Evolutionary conservation across 2,797 vertebrate genomes (phyloP), one percentile per base, ranked within the genome.

Genomic region (Loriculus beryllinus): DNA sequence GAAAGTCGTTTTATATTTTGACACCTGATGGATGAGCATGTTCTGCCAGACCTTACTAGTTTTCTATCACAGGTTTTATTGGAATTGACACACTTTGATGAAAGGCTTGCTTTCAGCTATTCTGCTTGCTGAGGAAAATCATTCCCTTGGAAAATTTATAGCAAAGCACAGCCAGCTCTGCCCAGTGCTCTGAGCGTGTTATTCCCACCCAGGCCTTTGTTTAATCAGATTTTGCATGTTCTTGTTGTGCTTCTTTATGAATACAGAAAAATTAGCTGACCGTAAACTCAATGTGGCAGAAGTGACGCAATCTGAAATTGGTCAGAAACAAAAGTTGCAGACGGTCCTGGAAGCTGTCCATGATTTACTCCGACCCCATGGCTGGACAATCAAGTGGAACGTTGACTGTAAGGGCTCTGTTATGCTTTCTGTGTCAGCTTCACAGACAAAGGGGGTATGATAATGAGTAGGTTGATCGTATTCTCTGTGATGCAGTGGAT

Each of bases 281-380:
- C 97, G 97, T 84, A 99, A 99, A 95, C 98, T 99, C 97, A 99
- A 99, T 0, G 99, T 99, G 92, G 99, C 99, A 0, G 99, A 99
- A 97, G 99, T 99, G 96, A 99, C 99, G 0, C 99, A 99, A 81
- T 99, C 99, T 0, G 99, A 99, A 96, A 98, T 99, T 7, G 99
- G 98, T 28, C 99, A 99, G 97, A 99, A 99, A 57, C 99, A 99
- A 96, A 99, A 99, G 97, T 96, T 99, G 56, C 99, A 99, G 97
- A 99, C 98, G 0, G 99, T 99, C 23, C 95, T 99, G 96, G 99
- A 99, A 92, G 98, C 98, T 1, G 98, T 99, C 49, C 99, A 99
- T 1, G 98, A 98, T 31, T 86, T 98, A 64, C 98, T 99, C 56
- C 98, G 98, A 67, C 99, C 99, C 59, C 99, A 99, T 0, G 98